Evolutionary conservation across 2,888 invertebrate species (phyloP), one percentile per base, ranked within the genome.

Genomic region (Synergus japonicus): DNA sequence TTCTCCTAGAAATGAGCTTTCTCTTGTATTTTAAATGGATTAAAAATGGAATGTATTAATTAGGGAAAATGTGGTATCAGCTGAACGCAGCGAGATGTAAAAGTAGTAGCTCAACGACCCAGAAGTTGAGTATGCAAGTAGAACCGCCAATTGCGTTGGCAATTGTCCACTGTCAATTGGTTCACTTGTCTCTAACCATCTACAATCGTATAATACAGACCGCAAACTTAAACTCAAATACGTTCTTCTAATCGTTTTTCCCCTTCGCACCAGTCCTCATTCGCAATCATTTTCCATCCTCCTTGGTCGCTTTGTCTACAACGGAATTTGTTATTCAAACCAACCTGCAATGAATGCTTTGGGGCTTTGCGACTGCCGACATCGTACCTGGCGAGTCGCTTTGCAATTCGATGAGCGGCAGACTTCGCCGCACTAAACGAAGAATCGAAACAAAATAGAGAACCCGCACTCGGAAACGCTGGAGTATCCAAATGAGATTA

Each of bases 91-190:
- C 22, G 22, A 10, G 3, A 29, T 54, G 49, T 13, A 73, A 37
- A 54, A 37, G 54, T 73, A 29, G 73, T 37, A 58, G 83, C 84
- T 83, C 84, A 84, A 84, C 83, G 83, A 85, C 81, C 85, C 82
- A 80, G 80, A 79, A 82, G 77, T 82, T 82, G 83, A 81, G 81
- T 79, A 79, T 81, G 76, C 81, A 80, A 82, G 83, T 76, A 84
- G 84, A 86, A 85, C 86, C 87, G 86, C 85, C 88, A 89, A 88
- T 87, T 88, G 86, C 85, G 78, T 82, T 84, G 84, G 82, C 86
- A 86, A 87, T 88, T 88, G 85, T 87, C 87, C 87, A 86, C 87
- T 85, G 86, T 86, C 88, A 88, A 88, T 89, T 88, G 88, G 85
- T 87, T 86, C 87, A 88, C 87, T 89, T 88, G 84, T 83, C 85